These are phyloP conservation scores for Mimachlamys varia DNA, from an alignment of 2,888 invertebrate genomes.

Conservation along the genomic window DNA sequence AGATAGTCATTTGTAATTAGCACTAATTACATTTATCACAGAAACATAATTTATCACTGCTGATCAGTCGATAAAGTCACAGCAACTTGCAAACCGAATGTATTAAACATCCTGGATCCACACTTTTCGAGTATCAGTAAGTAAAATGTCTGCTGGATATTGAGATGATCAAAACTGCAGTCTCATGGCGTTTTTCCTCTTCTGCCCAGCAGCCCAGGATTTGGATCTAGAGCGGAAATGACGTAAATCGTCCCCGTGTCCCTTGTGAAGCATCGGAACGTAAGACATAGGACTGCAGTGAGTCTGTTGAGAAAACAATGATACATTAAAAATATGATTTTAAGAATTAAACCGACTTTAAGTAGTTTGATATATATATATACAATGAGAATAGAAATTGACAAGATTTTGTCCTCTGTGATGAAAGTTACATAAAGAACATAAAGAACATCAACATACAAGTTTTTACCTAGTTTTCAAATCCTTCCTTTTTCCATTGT, in stretches of 20 bases:
- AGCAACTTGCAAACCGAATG: background rate
- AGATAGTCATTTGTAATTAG: background rate
- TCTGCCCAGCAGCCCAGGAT: conserved; percentile 3
- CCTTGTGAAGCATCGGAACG: background rate
- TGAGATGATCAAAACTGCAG: background rate
- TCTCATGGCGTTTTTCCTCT: background rate
- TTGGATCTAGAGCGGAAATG: background rate
- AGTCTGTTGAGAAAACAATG: background rate
- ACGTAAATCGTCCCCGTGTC: background rate
- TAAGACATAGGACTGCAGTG: background rate
- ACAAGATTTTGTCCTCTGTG: no score
- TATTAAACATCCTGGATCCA: background rate
- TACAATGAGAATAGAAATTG: no score
- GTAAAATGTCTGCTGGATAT: background rate
- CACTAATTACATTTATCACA: background rate
- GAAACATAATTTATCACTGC: background rate
- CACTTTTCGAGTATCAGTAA: background rate
- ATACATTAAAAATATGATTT: no score
- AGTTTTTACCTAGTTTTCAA: no score
- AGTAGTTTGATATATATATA: no score
- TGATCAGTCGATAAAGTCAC: background rate
- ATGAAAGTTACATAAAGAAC: no score
- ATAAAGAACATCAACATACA: no score
- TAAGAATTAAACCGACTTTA: no score
- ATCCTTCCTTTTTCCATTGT: no score